Evolutionary conservation across 2,888 invertebrate genomes (phyloP), one percentile per base, ranked within the genome.

Genomic region (Psylliodes chrysocephalus): DNA sequence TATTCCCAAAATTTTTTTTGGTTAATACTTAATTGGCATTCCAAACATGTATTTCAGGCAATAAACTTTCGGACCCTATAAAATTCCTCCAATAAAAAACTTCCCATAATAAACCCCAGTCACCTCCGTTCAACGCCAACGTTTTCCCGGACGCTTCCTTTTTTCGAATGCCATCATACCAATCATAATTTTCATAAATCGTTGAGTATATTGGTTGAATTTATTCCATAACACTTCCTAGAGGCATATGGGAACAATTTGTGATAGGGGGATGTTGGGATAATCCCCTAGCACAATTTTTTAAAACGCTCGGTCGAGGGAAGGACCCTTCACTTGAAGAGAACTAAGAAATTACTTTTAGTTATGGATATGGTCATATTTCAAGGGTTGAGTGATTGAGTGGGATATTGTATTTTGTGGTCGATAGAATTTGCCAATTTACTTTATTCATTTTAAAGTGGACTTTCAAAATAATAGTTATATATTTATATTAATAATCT

Each of bases 311-410:
- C 15, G 25, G 6, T 19, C 25, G 38, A 57, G 30, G 55, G 64
- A 60, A 49, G 25, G 38, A 42, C 60, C 60, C 64, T 55, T 54
- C 49, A 55, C 15, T 55, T 49, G n/a, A 46, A 63, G 47, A 60
- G 60, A 46, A 64, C 55, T 55, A 52, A 52, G 54, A 60, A 60
- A 60, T 64, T 64, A 51, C 55, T 60, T 51, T 49, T 44, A 51
- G 55, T 51, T 51, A 56, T 64, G 17, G 55, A 60, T 64, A 60
- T 46, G 60, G 57, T 57, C 49, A 57, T 57, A 49, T 57, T 57
- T 49, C 28, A 49, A 57, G 28, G 49, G 57, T 22, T 57, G 49
- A 57, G 49, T 57, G 35, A 40, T 52, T 47, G 56, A 12, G 47
- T 46, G 51, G 47, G 46, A 42, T 33, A 30, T 28, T 56, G 25